These are phyloP conservation scores for Synodontis membranacea DNA, from an alignment of 2,113 vertebrate genomes.

Conservation along the genomic window DNA sequence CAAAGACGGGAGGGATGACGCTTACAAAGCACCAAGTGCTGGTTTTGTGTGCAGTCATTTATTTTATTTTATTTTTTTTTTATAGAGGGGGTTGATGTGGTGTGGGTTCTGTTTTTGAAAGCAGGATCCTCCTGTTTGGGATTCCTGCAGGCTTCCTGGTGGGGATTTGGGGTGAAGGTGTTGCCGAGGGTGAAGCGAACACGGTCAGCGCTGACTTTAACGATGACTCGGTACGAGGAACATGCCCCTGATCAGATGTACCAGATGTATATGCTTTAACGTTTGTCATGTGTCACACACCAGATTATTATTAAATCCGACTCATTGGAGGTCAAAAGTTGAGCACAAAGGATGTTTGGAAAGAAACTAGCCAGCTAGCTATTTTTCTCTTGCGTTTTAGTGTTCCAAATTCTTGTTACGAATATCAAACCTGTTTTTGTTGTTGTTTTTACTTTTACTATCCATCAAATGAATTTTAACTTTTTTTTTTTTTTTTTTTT, in stretches of 20 bases:
- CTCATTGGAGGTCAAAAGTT: neutral
- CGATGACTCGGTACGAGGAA: neutral
- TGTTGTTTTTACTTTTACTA: neutral
- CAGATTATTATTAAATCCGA: neutral
- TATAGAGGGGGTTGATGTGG: slow-evolving; percentile 37
- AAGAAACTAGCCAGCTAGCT: neutral
- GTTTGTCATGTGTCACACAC: neutral
- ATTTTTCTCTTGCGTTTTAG: neutral
- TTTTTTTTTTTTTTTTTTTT: neutral
- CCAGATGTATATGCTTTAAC: neutral
- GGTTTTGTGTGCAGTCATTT: slow-evolving; percentile 57
- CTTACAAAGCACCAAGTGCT: slow-evolving; percentile 58
- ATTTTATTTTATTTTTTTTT: neutral
- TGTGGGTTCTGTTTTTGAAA: slow-evolving; percentile 36
- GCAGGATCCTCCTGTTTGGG: slow-evolving; percentile 12
- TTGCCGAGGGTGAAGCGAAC: slow-evolving; percentile 13
- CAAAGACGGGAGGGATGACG: slow-evolving; percentile 48
- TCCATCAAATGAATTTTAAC: neutral
- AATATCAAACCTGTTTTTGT: neutral
- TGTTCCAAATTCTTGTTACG: neutral
- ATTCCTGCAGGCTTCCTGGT: slow-evolving; percentile 48
- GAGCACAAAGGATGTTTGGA: neutral
- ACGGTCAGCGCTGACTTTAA: neutral
- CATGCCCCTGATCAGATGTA: neutral
- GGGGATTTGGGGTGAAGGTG: slow-evolving; percentile 40